A percentile compares a stretch with the other conserved stretches of the same genome.
phyloP scores from a whole-genome alignment of 2,888 invertebrate genomes.

The Sylvicola cinctus region DNA sequence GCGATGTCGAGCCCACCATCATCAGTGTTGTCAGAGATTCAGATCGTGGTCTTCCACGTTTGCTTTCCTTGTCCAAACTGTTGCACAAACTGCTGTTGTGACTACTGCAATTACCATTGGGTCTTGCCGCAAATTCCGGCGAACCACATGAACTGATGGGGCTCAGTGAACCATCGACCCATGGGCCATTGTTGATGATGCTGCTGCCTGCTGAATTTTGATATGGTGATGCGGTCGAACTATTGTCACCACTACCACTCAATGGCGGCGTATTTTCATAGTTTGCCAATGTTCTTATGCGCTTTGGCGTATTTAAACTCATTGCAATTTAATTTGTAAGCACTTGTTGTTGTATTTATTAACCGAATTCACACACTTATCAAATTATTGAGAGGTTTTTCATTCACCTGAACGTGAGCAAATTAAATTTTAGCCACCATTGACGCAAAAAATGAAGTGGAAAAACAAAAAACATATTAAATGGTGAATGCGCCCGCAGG shows the following conservation, averaged over 20 bases:
- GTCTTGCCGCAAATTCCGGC: slow-evolving; percentile 14
- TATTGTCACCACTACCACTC: neutral
- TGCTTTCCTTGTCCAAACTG: slow-evolving; percentile 18
- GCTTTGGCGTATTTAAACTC: slow-evolving; percentile 7
- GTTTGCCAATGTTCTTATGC: slow-evolving; percentile 5
- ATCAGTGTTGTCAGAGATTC: slow-evolving; percentile 46
- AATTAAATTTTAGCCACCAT: no score
- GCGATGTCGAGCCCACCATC: slow-evolving; percentile 44
- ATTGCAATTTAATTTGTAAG: slow-evolving; percentile 1
- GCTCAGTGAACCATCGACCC: slow-evolving; percentile 13
- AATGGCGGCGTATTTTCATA: slow-evolving; percentile 5
- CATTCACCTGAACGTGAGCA: no score
- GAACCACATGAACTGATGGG: slow-evolving; percentile 25
- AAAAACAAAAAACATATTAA: no score
- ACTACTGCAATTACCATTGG: slow-evolving; percentile 3
- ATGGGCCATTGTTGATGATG: neutral
- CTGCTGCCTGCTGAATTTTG: neutral
- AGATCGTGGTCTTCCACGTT: slow-evolving; percentile 48
- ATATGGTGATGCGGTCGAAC: neutral
- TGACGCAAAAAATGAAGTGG: no score
- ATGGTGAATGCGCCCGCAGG: no score
- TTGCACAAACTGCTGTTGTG: slow-evolving; percentile 2
- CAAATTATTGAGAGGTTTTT: neutral
- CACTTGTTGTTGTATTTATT: no score
- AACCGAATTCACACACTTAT: no score